A percentile compares a stretch with the other conserved stretches of the same genome.
Conservation (phyloP, 53 echinoderm and acorn worm genomes). For the Stichopus horrens region DNA sequence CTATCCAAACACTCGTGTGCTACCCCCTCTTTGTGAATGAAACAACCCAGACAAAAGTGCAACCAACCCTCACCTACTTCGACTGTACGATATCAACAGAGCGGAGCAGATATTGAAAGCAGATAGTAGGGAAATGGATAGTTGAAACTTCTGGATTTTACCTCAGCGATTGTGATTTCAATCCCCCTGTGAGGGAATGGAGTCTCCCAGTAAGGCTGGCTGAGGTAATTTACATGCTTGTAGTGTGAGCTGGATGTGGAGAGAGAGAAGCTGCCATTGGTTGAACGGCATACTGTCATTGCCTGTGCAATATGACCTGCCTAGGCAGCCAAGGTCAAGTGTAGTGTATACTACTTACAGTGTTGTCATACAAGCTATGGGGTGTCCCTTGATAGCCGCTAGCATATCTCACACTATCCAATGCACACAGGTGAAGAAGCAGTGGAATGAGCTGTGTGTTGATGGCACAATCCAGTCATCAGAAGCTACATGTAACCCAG, state of each 20-base stretch:
- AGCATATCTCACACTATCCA: conserved; percentile 33
- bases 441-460: conserved; percentile 22
- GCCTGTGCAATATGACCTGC: conserved; percentile 42
- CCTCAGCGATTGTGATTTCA: neutral
- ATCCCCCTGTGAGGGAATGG: conserved; percentile 30
- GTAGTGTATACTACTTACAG: conserved; percentile 41
- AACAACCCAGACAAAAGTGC: conserved; percentile 23
- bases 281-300: conserved; percentile 3
- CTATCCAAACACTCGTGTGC: conserved; percentile 5
- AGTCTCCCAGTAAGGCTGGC: conserved; percentile 29
- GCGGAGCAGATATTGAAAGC: neutral
- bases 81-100: neutral
- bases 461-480: conserved; percentile 30
- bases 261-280: conserved; percentile 23
- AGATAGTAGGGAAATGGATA: no score
- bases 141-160: no score
- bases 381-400: conserved; percentile 44
- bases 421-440: conserved; percentile 36
- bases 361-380: conserved; percentile 46
- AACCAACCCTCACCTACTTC: conserved; percentile 30
- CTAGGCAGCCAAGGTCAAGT: conserved; percentile 44
- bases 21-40: conserved; percentile 23
- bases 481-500: conserved; percentile 30
- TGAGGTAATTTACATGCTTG: conserved; percentile 43
- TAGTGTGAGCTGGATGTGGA: conserved; percentile 31